Base-by-base conservation (phyloP, 2,888 invertebrate genomes). In the Ennomos fuscantarius region DNA sequence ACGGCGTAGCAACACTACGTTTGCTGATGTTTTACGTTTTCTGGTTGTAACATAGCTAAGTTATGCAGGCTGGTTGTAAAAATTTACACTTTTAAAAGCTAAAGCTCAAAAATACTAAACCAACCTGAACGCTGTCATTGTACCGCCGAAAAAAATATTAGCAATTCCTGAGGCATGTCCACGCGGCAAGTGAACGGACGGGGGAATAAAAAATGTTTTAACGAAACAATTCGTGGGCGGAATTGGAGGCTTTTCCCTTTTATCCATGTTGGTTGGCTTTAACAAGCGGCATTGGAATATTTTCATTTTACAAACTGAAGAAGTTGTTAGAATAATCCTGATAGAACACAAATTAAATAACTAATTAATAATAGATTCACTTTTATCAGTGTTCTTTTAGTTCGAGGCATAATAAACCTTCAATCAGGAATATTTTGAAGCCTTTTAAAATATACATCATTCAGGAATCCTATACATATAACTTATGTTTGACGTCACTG, bases 231-330 rank as follows among this genome's bases (percentile, higher is more conserved):
- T 66, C 68, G 61, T 47, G 51, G 62, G 66, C 60, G 62, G 69
- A 72, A 76, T 72, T 70, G 74, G 68, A 70, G 70, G 66, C 68
- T 74, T 72, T 73, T 34, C 63, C 70, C 70, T 69, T 78, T 74
- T 75, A 70, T 72, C 44, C 65, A 63, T 44, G 66, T 66, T 63
- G 68, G 68, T 68, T 63, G 62, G 65, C 59, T 67, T 69, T 65
- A 61, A 65, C 63, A 65, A 56, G 67, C 59, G 63, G 52, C 50
- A 65, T 56, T 60, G 63, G 53, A 61, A 68, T 63, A 66, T 63
- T 68, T 69, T 69, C 45, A n/a, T 35, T 55, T 34, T 11, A 53
- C 47, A 12, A 41, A n/a, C 43, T 37, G 32, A 43, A 54, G 47
- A 11, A 42, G 54, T 53, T 46, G 45, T 40, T 31, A 45, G 53